Evolutionary conservation across 2,113 vertebrate species (phyloP), one percentile per base, ranked within the genome.

Genomic region (Alosa alosa): DNA sequence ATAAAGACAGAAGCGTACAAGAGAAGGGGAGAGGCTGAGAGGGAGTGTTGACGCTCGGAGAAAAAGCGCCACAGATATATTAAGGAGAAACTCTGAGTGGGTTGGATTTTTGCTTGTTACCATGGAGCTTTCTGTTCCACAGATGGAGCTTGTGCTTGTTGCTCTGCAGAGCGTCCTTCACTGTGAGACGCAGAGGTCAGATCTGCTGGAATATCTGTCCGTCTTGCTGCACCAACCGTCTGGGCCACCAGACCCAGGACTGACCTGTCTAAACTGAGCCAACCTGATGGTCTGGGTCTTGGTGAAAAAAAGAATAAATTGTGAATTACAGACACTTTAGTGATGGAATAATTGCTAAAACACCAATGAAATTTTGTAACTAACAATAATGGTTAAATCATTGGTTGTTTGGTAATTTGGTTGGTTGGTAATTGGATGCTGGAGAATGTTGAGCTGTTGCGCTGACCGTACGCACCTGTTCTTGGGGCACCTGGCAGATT

Each of bases 211-310:
- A 36, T 10, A 9, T 78, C 97, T 72, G 93, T 94, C 85, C 94
- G 96, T 84, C 95, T 92, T n/a, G 93, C 95, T 6, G 92, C 93
- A 75, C 96, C 95, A 1, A 99, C 93, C 0, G 96, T 97, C 93
- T 97, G 97, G 15, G 96, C 96, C 85, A 99, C 92, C 1, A 97
- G 93, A 87, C 96, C 97, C 64, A 99, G 95, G 55, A 99, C 90
- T 0, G 98, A 97, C 44, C 94, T 93, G 87, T 99, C 97, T 92
- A 98, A 93, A 84, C 96, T 95, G 22, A 99, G 95, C 98, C 98
- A 99, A 25, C 97, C 96, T 0, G 97, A 99, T 0, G 98, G 98
- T 15, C 41, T 44, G 41, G 97, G 89, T 91, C 98, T 99, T 90
- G 39, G 72, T 15, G 8, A 22, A 60, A 41, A 86, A 18, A 81